A percentile compares a stretch with the other conserved stretches of the same genome.
Evolutionary conservation across 2,888 invertebrate genomes (phyloP).

Genomic region (Rosalia funebris): DNA sequence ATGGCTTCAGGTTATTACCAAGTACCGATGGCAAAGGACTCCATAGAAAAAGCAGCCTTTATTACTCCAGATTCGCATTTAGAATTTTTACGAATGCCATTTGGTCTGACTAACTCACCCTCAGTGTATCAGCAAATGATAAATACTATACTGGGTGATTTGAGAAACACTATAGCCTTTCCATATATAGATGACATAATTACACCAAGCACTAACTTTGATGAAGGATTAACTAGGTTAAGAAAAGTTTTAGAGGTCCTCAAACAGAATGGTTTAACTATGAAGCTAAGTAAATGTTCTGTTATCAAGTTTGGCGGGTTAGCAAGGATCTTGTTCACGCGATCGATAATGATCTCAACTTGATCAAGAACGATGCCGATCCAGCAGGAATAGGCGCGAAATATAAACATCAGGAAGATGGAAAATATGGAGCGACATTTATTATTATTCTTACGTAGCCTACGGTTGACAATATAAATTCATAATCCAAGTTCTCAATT

Average conservation of each 20-base stretch:
- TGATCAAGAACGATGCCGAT: no score
- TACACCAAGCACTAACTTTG: background rate
- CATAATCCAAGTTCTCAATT: no score
- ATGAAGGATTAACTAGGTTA: background rate
- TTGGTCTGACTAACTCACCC: background rate
- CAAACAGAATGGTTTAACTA: constrained; percentile 1
- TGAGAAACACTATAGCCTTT: background rate
- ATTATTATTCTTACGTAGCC: no score
- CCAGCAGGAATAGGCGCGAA: no score
- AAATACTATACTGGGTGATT: background rate
- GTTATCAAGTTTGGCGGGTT: no score
- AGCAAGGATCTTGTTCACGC: no score
- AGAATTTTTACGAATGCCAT: background rate
- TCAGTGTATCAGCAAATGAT: background rate
- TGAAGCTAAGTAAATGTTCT: constrained; percentile 1
- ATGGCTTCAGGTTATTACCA: no score
- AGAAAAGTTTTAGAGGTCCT: background rate
- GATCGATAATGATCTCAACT: no score
- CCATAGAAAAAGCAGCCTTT: background rate
- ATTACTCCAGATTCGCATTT: background rate
- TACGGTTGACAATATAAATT: no score
- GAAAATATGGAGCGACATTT: no score
- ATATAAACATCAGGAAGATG: no score
- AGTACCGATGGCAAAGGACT: background rate
- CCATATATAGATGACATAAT: background rate